Evolutionary conservation across 2,113 vertebrate species (phyloP).

Genomic region (Aythya baeri): DNA sequence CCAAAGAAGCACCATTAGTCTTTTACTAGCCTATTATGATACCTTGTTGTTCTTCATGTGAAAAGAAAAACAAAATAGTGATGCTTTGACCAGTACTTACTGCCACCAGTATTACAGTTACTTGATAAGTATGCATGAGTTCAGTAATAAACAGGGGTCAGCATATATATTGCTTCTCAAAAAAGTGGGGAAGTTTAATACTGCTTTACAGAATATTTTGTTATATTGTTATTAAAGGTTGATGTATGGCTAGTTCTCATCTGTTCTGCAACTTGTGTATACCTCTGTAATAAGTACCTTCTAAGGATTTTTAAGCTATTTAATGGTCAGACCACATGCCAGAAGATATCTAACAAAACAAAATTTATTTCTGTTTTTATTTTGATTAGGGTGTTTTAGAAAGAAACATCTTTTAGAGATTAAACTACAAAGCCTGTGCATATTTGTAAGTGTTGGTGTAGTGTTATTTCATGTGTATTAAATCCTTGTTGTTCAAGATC

Average conservation of each 20-base stretch:
- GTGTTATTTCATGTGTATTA: not conserved
- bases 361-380: not conserved
- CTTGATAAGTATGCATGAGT: not conserved
- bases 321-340: not conserved
- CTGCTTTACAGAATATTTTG: conserved; percentile 31
- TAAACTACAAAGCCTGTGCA: not conserved
- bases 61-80: not conserved
- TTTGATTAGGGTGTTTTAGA: not conserved
- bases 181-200: conserved; percentile 8
- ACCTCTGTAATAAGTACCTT: not conserved
- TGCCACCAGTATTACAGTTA: not conserved
- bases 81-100: not conserved
- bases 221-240: conserved; percentile 38
- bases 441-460: not conserved
- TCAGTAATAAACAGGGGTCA: not conserved
- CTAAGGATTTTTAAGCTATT: not conserved
- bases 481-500: not conserved
- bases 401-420: not conserved
- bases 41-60: not conserved
- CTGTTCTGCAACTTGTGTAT: not conserved
- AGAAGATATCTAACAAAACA: not conserved
- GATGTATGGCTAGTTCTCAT: not conserved
- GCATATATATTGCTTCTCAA: not conserved
- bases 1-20: not conserved
- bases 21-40: not conserved